A percentile compares a stretch with the other conserved stretches of the same genome.
These are phyloP conservation scores for Schizotus pectinicornis DNA, from an alignment of 2,888 invertebrate genomes.

Conservation along the genomic window DNA sequence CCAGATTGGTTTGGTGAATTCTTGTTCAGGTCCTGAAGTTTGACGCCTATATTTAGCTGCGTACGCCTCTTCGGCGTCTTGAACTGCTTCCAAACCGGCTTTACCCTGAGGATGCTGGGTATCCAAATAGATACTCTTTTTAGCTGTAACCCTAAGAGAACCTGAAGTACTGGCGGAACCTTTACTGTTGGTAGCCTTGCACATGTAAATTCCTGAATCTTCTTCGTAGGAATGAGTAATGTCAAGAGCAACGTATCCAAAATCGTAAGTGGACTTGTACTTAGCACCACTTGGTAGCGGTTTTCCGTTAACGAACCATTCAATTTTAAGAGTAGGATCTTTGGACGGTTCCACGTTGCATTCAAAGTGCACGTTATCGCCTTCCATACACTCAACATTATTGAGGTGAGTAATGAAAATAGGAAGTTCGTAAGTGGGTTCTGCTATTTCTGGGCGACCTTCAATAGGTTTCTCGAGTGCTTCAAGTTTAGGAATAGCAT, in stretches of 20 bases:
- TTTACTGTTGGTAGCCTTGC: slow-evolving; percentile 86
- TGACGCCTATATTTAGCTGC: slow-evolving; percentile 74
- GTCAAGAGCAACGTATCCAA: slow-evolving; percentile 93
- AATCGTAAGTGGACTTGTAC: slow-evolving; percentile 92
- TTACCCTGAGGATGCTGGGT: slow-evolving; percentile 96
- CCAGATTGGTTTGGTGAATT: slow-evolving; percentile 87
- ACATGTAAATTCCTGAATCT: slow-evolving; percentile 91
- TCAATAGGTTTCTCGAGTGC: slow-evolving; percentile 82
- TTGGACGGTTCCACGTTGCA: slow-evolving; percentile 91
- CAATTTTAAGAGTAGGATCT: slow-evolving; percentile 88
- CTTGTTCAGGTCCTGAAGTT: slow-evolving; percentile 73
- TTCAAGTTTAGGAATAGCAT: slow-evolving; percentile 84
- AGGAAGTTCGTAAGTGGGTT: slow-evolving; percentile 82
- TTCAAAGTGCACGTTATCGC: slow-evolving; percentile 88
- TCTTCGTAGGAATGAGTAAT: slow-evolving; percentile 86
- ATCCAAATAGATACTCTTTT: slow-evolving; percentile 80
- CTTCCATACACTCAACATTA: slow-evolving; percentile 87
- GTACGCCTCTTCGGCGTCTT: slow-evolving; percentile 85
- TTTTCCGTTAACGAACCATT: slow-evolving; percentile 95
- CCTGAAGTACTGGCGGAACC: slow-evolving; percentile 92
- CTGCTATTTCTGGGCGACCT: slow-evolving; percentile 71
- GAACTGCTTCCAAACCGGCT: slow-evolving; percentile 86
- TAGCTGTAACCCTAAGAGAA: slow-evolving; percentile 82
- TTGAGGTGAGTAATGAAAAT: slow-evolving; percentile 91
- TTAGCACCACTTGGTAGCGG: slow-evolving; percentile 87